phyloP scores from a whole-genome alignment of 2,797 vertebrate species.

The Phataginus tetradactyla region DNA sequence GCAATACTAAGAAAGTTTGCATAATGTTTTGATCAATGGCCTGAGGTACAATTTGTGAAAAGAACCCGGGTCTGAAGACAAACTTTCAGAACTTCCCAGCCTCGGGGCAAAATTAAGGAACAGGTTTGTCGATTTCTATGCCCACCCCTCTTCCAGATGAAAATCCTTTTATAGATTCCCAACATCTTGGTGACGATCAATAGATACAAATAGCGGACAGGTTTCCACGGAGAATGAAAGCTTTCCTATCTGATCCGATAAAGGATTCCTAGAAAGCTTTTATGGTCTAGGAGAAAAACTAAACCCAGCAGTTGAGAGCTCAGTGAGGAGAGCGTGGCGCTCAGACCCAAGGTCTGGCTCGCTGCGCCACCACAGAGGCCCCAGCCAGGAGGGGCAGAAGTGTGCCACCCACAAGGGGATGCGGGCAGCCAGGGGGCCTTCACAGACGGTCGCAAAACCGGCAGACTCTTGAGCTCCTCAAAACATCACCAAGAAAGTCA shows the following conservation, averaged over 20 bases:
- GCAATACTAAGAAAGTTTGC: background rate
- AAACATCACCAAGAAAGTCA: background rate
- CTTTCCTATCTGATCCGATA: background rate
- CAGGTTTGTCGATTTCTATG: background rate
- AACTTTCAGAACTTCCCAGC: background rate
- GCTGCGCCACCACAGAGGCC: background rate
- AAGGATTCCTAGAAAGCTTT: background rate
- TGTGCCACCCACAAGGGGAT: background rate
- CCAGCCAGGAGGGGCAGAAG: fast-evolving
- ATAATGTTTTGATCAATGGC: background rate
- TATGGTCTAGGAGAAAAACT: background rate
- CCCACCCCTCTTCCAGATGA: background rate
- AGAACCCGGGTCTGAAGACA: background rate
- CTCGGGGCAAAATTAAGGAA: background rate
- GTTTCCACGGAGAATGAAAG: background rate
- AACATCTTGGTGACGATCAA: background rate
- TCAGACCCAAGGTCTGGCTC: background rate
- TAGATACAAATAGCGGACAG: background rate
- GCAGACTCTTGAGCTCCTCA: background rate
- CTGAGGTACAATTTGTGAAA: background rate
- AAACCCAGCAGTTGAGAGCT: background rate
- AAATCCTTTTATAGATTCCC: background rate
- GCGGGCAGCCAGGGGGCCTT: background rate
- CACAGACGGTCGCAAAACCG: background rate
- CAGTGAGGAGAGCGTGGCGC: too few relatives aligned